Conservation (phyloP, 2,113 vertebrate genomes). For the Corythoichthys haematopterus region DNA sequence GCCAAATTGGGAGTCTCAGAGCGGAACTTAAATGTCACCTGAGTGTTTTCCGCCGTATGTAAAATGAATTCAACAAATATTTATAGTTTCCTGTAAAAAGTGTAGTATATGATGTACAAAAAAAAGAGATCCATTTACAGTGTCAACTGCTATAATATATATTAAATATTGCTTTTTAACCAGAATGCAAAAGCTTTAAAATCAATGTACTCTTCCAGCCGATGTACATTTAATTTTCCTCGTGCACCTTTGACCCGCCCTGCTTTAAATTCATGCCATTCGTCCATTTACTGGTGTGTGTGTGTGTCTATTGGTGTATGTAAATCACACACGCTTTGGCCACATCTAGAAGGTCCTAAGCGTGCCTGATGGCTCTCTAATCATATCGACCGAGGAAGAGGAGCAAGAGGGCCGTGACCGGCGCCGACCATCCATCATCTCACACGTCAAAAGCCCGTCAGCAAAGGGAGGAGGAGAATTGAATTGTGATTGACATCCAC, state of each 20-base stretch:
- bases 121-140: background rate
- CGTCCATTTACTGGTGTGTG: background rate
- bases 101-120: background rate
- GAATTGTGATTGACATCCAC: conserved; percentile 59
- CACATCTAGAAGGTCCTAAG: conserved; percentile 24
- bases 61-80: too few relatives aligned
- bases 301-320: background rate
- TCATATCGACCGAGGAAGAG: conserved; percentile 39
- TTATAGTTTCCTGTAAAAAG: too few relatives aligned
- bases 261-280: background rate
- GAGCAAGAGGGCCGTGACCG: conserved; percentile 33
- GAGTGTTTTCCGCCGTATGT: too few relatives aligned
- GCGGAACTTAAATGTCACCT: too few relatives aligned
- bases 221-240: background rate
- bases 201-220: background rate
- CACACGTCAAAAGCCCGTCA: conserved; percentile 30
- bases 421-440: conserved; percentile 38
- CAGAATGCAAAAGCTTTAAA: conserved; percentile 1
- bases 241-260: background rate
- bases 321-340: background rate
- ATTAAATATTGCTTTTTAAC: background rate
- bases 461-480: conserved; percentile 23
- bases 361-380: conserved; percentile 34
- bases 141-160: background rate
- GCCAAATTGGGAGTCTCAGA: too few relatives aligned